A percentile compares a stretch with the other conserved stretches of the same genome.
phyloP scores from a whole-genome alignment of 1,140 invertebrate genomes.

The Orchesella cincta region DNA sequence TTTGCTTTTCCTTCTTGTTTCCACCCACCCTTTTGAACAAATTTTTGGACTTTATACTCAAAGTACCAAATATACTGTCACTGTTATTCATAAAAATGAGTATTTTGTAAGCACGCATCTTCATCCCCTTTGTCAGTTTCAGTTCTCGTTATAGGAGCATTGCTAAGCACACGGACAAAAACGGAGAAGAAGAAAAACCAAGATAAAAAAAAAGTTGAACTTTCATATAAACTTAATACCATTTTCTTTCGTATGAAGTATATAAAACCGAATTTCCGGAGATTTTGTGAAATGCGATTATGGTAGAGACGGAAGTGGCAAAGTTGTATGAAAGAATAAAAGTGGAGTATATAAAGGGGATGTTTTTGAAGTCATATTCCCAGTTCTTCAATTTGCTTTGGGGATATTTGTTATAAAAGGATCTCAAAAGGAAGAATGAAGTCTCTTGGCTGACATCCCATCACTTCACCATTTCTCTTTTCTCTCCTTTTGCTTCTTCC shows the following conservation, averaged over 20 bases:
- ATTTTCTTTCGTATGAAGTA: background rate
- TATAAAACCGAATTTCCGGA: slow-evolving; percentile 20
- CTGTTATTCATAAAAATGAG: background rate
- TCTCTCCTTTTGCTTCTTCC: background rate
- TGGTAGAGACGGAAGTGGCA: background rate
- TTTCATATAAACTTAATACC: background rate
- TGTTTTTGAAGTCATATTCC: background rate
- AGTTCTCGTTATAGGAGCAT: background rate
- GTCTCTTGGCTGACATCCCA: slow-evolving; percentile 19
- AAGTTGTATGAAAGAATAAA: background rate
- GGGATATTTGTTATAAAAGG: background rate
- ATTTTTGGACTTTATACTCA: background rate
- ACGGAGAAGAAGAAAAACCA: too few species aligned
- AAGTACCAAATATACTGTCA: background rate
- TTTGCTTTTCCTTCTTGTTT: background rate
- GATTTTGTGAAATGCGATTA: slow-evolving; percentile 24
- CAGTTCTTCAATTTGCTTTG: background rate
- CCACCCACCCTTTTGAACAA: background rate
- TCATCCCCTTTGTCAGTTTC: background rate
- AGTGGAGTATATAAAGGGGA: background rate
- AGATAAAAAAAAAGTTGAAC: background rate
- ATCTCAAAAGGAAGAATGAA: background rate
- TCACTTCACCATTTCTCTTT: slow-evolving; percentile 19
- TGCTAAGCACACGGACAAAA: too few species aligned
- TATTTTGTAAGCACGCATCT: background rate